Conservation (phyloP, 1,140 invertebrate species). For the Drepana arcuata region DNA sequence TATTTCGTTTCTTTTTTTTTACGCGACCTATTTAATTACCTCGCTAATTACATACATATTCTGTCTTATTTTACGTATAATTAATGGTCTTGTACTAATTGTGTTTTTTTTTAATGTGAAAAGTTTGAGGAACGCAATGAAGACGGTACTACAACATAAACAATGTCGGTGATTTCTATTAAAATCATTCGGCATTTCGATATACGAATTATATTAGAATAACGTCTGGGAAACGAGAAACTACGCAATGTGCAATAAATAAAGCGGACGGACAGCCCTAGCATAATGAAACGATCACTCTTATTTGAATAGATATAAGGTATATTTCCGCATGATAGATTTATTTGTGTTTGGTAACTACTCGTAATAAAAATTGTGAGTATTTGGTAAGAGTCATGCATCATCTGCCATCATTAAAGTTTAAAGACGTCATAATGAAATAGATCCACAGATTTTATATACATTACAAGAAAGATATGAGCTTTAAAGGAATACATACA, state of each 20-base stretch:
- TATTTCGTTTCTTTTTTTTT: no score
- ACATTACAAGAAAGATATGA: no score
- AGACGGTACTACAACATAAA: slow-evolving; percentile 58
- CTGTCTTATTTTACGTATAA: no score
- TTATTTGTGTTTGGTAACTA: slow-evolving; percentile 11
- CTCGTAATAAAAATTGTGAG: slow-evolving; percentile 16
- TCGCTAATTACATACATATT: no score
- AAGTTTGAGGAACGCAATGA: slow-evolving; percentile 43
- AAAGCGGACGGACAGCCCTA: slow-evolving; percentile 29
- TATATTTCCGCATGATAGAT: slow-evolving; percentile 25
- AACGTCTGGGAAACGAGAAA: slow-evolving; percentile 50
- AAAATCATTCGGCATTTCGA: slow-evolving; percentile 61
- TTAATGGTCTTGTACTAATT: no score
- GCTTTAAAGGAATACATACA: no score
- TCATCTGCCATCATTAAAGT: slow-evolving; percentile 17
- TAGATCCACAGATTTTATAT: no score
- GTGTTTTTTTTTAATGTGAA: no score
- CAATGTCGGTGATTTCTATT: slow-evolving; percentile 67
- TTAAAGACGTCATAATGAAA: slow-evolving; percentile 17
- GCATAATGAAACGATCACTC: slow-evolving; percentile 17
- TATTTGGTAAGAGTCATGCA: slow-evolving; percentile 34
- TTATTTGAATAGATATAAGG: slow-evolving; percentile 22
- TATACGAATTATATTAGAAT: slow-evolving; percentile 63
- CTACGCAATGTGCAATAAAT: slow-evolving; percentile 63
- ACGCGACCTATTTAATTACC: no score